Evolutionary conservation across 2,113 vertebrate genomes (phyloP), one percentile per base, ranked within the genome.

Genomic region (Sinocyclocheilus anshuiensis): DNA sequence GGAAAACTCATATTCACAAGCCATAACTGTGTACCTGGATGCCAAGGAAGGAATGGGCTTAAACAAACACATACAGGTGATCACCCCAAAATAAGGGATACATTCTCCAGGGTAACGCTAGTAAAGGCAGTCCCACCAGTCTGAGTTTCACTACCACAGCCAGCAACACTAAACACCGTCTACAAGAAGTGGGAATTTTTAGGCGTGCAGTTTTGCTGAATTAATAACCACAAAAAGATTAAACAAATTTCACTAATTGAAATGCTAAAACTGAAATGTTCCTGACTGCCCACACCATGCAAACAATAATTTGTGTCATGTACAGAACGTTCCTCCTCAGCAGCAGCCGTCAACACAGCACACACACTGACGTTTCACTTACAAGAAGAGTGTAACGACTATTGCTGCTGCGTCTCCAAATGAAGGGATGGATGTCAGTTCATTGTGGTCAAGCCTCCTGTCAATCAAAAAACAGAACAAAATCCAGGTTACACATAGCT

Each of bases 401-500:
- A 83, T 90, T 39, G 94, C 76, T 20, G 97, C 93, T 55, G 48
- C 48, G 0, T 89, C 77, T 80, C 97, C 97, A 81, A 99, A 94
- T 71, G 94, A 95, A 0, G 98, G 98, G 84, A 99, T 93, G 61
- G 94, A 86, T 12, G 94, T 96, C 94, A 99, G 91, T 88, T 97
- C 96, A 9, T 99, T 99, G 95, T 97, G 95, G 93, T 94, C 96
- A 93, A 99, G 92, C 74, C 91, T 94, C 90, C 98, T 99, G 93
- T 72, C 95, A 95, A 24, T 86, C 89, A 93, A 71, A 92, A 77
- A 84, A 71, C 86, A 90, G 87, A 0, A 87, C 39, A 85, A 36
- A 48, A 26, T 36, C 20, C 22, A 72, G 18, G 42, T 87, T 87
- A 83, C 76, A 72, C 84, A 81, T 65, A 76, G 48, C 29, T 84